Conservation (phyloP, 2,113 vertebrate genomes). For the Upupa epops region DNA sequence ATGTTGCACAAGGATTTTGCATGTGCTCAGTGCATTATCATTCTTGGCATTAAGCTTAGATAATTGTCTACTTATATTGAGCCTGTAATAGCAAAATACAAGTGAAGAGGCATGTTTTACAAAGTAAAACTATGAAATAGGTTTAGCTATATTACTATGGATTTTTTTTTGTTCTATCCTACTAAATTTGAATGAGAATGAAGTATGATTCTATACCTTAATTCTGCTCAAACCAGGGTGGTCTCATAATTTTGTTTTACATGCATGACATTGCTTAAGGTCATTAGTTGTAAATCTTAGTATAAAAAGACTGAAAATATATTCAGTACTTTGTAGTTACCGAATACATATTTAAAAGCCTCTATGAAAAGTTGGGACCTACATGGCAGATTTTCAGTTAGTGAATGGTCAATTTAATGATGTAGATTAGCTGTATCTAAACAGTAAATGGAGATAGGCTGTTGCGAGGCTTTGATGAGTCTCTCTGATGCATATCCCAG, state of each 20-base stretch:
- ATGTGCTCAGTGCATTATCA: slow-evolving; percentile 73
- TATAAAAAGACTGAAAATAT: slow-evolving; percentile 87
- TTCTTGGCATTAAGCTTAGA: slow-evolving; percentile 78
- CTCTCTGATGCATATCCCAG: slow-evolving; percentile 69
- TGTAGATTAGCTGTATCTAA: slow-evolving; percentile 81
- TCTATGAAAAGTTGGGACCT: slow-evolving; percentile 83
- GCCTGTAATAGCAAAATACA: slow-evolving; percentile 75
- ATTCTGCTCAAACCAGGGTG: slow-evolving; percentile 83
- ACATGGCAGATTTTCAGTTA: slow-evolving; percentile 82
- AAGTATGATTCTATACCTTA: slow-evolving; percentile 82
- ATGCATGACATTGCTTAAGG: slow-evolving; percentile 84
- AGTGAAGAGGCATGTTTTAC: slow-evolving; percentile 74
- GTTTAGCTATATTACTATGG: slow-evolving; percentile 75
- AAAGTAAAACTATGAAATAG: slow-evolving; percentile 78
- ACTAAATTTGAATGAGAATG: slow-evolving; percentile 84
- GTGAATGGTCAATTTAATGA: slow-evolving; percentile 80
- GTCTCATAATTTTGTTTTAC: slow-evolving; percentile 87
- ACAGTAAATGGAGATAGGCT: slow-evolving; percentile 72
- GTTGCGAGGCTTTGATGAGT: slow-evolving; percentile 73
- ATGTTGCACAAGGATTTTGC: slow-evolving; percentile 72
- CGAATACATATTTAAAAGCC: slow-evolving; percentile 83
- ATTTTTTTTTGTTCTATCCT: slow-evolving; percentile 69
- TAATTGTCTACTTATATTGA: slow-evolving; percentile 81
- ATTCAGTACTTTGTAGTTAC: slow-evolving; percentile 86
- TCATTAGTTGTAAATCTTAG: slow-evolving; percentile 84